Base-by-base conservation (phyloP, 2,797 vertebrate genomes). In the Mus minutoides region DNA sequence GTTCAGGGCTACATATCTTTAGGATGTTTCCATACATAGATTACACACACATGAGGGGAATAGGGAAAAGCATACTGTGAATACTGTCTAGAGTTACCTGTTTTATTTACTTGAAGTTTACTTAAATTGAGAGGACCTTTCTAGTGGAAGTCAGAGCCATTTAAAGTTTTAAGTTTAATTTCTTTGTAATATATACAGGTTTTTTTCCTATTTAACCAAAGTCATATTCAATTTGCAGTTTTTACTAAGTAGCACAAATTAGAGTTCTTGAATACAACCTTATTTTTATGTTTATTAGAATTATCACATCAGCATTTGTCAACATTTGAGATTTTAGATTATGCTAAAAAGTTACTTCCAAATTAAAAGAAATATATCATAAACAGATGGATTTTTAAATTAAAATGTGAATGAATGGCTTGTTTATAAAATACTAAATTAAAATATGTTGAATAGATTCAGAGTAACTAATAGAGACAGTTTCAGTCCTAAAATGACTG, bases 91-190 rank as follows among this genome's bases (percentile, higher is more conserved):
- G 29, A 17, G 29, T 88, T 8, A 78, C 19, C 82, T 92, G 40
- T 94, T 92, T 96, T 77, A 73, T 82, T 96, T 86, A 75, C 52
- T 96, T 92, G 87, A 84, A 80, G 93, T 95, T 94, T 93, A 52
- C 94, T 94, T 90, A 92, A 84, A 87, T 92, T 71, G 11, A 78
- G 11, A 71, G 7, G 3, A 49, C 71, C 88, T 95, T 93, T 95
- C 56, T 92, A 26, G 49, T 83, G 87, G 64, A 88, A 94, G 76
- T 88, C 80, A 75, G 13, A 93, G 7, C 77, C 29, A 77, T 80
- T 93, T 88, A 34, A 19, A 29, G 10, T 89, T 94, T 56, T 26
- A 89, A 92, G 76, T 54, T 77, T 92, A 58, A n/a, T 94, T 96
- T 90, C 26, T 88, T 80, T 94, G 24, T 89, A 90, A 91, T 69